Evolutionary conservation across 2,113 vertebrate species (phyloP), one percentile per base, ranked within the genome.

Genomic region (Pelmatolapia mariae): DNA sequence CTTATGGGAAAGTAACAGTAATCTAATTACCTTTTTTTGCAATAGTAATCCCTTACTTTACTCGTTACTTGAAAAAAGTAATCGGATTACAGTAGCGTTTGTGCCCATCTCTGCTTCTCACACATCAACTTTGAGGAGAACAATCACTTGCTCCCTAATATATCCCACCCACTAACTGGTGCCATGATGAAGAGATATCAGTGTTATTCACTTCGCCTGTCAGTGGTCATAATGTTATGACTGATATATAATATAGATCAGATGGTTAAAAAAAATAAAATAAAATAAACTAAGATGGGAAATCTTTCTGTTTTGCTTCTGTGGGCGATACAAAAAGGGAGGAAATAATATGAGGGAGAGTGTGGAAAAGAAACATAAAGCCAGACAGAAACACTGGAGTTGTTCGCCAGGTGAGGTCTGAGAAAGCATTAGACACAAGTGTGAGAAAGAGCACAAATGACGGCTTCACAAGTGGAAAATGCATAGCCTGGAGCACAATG

Each of bases 381-480:
- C 4, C 76, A 61, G 40, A 43, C 11, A 83, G 4, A 68, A 6
- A 36, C 26, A 79, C 12, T 24, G 29, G 45, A 26, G 78, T 10
- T 63, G 68, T 76, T 82, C 7, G 29, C 54, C 24, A 86, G 79
- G 57, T 66, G 68, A 85, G 57, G 79, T 91, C 45, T 52, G 73
- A 83, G 31, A 81, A 54, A 90, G 84, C 40, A 68, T 78, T 63
- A 84, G 56, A 88, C 73, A 86, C 7, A 78, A 85, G 78, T 87
- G 88, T 86, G 86, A 88, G 87, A 83, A 86, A 79, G 56, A 91
- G 57, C 84, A 88, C 80, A 89, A 91, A 94, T 79, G 83, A 89
- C 71, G 88, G 85, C 84, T 83, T 84, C 90, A 89, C 90, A 86
- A 89, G 88, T 84, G 83, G 85, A 89, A 91, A 94, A 93, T 87